Conservation (phyloP, 2,113 vertebrate species). For the Oryzias melastigma region DNA sequence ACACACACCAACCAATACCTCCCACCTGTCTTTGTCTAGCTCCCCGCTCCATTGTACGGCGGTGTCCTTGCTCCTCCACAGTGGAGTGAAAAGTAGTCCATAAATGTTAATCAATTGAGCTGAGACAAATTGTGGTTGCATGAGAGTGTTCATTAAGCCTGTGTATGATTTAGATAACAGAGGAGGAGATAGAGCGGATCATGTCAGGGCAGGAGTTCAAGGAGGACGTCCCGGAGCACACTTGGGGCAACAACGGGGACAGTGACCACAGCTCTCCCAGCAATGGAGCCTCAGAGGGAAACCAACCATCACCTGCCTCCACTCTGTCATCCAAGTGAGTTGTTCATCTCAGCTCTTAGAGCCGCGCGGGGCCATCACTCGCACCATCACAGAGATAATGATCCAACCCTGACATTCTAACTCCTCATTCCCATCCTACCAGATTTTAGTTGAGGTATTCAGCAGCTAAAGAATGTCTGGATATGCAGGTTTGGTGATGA, state of each 20-base stretch:
- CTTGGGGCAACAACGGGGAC: conserved; percentile 97
- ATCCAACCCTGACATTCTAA: conserved; percentile 56
- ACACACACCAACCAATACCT: background rate
- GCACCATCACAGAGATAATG: conserved; percentile 50
- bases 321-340: conserved; percentile 96
- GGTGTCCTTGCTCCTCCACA: conserved; percentile 47
- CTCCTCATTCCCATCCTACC: conserved; percentile 36
- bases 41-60: conserved; percentile 39
- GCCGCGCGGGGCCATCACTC: background rate
- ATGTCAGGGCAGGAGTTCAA: conserved; percentile 99
- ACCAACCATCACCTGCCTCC: conserved; percentile 95
- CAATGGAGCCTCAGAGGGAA: conserved; percentile 94
- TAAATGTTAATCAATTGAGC: conserved; percentile 36
- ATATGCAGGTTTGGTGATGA: conserved; percentile 38
- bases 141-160: conserved; percentile 9
- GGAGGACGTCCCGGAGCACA: conserved; percentile 88
- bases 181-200: conserved; percentile 98
- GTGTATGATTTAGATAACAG: conserved; percentile 84
- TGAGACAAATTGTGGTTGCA: conserved; percentile 19
- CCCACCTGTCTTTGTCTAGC: background rate
- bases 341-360: conserved; percentile 9
- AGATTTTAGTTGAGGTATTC: conserved; percentile 56
- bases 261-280: conserved; percentile 97
- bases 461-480: conserved; percentile 50
- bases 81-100: conserved; percentile 36